A percentile compares a stretch with the other conserved stretches of the same genome.
Conservation (phyloP, 1,140 invertebrate genomes). For the Caenorhabditis inopinata region DNA sequence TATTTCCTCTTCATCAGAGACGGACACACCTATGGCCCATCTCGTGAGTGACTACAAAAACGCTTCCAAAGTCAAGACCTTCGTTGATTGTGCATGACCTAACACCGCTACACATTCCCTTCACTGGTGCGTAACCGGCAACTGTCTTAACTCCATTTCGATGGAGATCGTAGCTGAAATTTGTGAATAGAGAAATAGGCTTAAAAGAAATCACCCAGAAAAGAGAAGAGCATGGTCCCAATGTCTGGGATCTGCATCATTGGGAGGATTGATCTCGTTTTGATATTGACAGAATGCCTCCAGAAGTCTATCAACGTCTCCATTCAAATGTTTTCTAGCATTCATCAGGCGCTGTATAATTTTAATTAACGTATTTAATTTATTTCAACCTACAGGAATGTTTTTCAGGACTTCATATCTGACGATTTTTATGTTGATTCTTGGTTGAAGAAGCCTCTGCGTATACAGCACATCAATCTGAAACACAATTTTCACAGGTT, state of each 20-base stretch:
- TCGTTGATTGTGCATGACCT: constrained; percentile 54
- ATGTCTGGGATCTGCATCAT: constrained; percentile 49
- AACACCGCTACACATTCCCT: constrained; percentile 52
- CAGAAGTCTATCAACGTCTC: constrained; percentile 51
- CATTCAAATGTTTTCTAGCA: constrained; percentile 30
- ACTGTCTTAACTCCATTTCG: constrained; percentile 49
- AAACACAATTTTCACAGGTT: constrained; percentile 12
- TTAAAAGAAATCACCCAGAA: constrained; percentile 42
- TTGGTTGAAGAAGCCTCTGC: constrained; percentile 48
- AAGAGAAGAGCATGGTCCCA: constrained; percentile 55
- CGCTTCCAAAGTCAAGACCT: constrained; percentile 51
- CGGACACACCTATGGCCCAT: constrained; percentile 48
- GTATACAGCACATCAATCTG: constrained; percentile 52
- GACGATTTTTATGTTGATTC: constrained; percentile 48
- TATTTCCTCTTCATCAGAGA: not conserved
- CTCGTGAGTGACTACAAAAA: constrained; percentile 54
- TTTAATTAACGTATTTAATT: not conserved
- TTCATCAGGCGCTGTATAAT: constrained; percentile 10
- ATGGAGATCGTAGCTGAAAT: constrained; percentile 52
- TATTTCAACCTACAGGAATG: constrained; percentile 45
- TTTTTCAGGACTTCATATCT: constrained; percentile 52
- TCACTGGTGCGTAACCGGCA: constrained; percentile 53
- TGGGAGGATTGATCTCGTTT: constrained; percentile 40
- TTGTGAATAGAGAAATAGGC: not conserved
- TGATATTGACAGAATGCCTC: constrained; percentile 53